Evolutionary conservation across 2,797 vertebrate genomes (phyloP).

Genomic region (Denticeps clupeoides): DNA sequence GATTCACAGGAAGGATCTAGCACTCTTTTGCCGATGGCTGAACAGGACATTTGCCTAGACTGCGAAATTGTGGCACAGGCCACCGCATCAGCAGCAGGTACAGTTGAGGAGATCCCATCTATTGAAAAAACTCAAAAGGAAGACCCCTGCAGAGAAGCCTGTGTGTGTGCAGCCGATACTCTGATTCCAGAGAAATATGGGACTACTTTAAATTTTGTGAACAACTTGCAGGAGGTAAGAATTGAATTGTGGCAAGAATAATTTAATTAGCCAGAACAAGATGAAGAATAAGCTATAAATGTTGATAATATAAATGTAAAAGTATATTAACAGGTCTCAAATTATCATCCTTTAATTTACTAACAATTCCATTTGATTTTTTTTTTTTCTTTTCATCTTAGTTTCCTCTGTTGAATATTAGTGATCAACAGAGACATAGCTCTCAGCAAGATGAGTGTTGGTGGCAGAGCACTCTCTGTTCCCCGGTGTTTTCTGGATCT

Average conservation of each 20-base stretch:
- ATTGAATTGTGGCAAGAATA: not conserved
- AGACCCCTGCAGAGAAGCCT: constrained; percentile 62
- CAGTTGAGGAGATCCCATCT: constrained; percentile 53
- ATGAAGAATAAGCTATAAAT: too few relatives aligned
- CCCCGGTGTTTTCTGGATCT: constrained; percentile 79
- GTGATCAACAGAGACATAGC: constrained; percentile 68
- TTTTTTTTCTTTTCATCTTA: constrained; percentile 40
- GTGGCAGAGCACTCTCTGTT: constrained; percentile 93
- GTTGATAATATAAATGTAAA: not conserved
- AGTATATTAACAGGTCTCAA: not conserved
- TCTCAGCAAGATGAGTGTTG: constrained; percentile 83
- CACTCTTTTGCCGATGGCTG: constrained; percentile 63
- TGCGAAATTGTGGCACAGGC: constrained; percentile 64
- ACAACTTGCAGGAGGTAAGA: constrained; percentile 77
- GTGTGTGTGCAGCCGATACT: constrained; percentile 59
- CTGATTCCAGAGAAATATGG: constrained; percentile 63
- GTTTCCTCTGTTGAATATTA: constrained; percentile 74
- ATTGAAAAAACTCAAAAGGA: constrained; percentile 65
- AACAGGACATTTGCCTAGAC: constrained; percentile 74
- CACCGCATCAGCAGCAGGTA: constrained; percentile 50
- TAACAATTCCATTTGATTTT: too few relatives aligned
- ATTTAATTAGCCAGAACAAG: too few relatives aligned
- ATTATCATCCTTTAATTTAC: too few relatives aligned
- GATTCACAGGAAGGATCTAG: constrained; percentile 91
- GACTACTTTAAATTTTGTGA: constrained; percentile 67